Conservation (phyloP, 2,888 invertebrate genomes). For the Oasisia sp. region DNA sequence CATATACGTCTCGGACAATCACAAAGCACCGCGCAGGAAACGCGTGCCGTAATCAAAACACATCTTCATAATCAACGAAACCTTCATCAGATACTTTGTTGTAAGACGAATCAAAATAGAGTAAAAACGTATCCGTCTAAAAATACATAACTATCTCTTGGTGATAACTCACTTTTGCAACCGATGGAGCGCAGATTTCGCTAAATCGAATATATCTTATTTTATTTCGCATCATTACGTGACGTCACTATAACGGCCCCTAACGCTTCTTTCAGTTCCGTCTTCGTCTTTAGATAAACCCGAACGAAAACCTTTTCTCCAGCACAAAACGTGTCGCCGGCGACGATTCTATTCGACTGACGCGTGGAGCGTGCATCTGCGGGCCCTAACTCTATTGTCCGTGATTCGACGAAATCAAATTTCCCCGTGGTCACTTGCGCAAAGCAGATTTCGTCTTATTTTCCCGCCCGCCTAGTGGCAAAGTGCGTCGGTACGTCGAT, state of each 20-base stretch:
- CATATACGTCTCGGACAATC: not conserved
- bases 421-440: not conserved
- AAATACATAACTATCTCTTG: not conserved
- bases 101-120: not conserved
- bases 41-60: not conserved
- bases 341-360: not conserved
- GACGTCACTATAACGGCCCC: not conserved
- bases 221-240: not conserved
- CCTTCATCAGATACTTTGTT: not conserved
- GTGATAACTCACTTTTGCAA: not conserved
- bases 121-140: not conserved
- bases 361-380: not conserved
- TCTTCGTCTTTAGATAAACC: not conserved
- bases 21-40: not conserved
- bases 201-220: not conserved
- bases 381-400: not conserved
- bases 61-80: not conserved
- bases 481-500: not conserved
- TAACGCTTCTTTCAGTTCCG: not conserved
- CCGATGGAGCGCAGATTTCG: not conserved
- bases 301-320: not conserved
- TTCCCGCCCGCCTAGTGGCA: not conserved
- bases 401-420: constrained; percentile 4
- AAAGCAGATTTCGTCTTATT: not conserved
- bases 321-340: not conserved